These are phyloP conservation scores for Diabrotica undecimpunctata DNA, from an alignment of 1,140 invertebrate genomes.

Conservation along the genomic window DNA sequence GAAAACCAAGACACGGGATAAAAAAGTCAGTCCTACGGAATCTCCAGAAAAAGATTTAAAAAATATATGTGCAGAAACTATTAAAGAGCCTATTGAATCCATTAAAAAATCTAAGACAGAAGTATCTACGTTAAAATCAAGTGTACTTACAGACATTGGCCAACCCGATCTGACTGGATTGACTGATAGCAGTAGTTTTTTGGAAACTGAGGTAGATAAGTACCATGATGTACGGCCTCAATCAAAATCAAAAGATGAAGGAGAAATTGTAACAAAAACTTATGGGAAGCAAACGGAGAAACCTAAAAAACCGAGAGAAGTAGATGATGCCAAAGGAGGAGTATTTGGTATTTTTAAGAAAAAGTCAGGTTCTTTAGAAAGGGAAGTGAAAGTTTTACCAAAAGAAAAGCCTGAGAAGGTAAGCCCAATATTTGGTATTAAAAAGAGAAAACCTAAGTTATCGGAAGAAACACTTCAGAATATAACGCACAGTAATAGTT, in stretches of 20 bases:
- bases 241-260: slow-evolving; percentile 6
- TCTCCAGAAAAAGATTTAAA: slow-evolving; percentile 11
- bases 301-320: slow-evolving; percentile 16
- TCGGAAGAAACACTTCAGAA: background rate
- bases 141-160: slow-evolving; percentile 20
- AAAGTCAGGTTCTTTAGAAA: slow-evolving; percentile 14
- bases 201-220: slow-evolving; percentile 32
- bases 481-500: background rate
- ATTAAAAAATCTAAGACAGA: slow-evolving; percentile 22
- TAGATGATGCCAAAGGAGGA: slow-evolving; percentile 18
- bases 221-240: slow-evolving; percentile 31
- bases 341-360: slow-evolving; percentile 35
- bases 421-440: background rate
- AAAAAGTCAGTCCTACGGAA: too few species aligned
- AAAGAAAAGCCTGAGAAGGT: slow-evolving; percentile 19
- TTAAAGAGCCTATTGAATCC: too few species aligned
- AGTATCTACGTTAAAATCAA: slow-evolving; percentile 26
- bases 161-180: background rate
- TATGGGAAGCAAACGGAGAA: too few species aligned
- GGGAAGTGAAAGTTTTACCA: background rate
- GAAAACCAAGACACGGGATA: too few species aligned
- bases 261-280: slow-evolving; percentile 24
- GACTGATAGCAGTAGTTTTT: slow-evolving; percentile 32
- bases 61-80: slow-evolving; percentile 10
- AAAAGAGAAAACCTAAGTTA: background rate